Percentiles rank a stretch among this genome's conserved stretches.
These are phyloP conservation scores for Telmatochromis brichardi DNA, from an alignment of 2,113 vertebrate species.

Conservation along the genomic window DNA sequence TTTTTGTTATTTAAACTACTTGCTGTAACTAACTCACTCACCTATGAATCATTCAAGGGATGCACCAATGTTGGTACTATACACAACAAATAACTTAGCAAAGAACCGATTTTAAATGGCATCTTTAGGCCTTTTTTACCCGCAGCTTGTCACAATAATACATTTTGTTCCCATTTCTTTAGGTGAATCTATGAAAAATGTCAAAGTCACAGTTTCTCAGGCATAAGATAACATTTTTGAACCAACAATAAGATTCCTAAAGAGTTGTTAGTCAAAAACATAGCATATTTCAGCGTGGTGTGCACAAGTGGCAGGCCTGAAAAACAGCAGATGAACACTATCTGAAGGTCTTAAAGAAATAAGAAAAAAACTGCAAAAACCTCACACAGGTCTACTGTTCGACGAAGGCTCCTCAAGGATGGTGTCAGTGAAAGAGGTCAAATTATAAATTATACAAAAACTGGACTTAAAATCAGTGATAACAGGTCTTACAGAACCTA, in stretches of 20 bases:
- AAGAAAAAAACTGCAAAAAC: neutral
- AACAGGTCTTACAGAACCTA: neutral
- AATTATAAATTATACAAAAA: neutral
- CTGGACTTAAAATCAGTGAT: neutral
- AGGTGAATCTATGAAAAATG: neutral
- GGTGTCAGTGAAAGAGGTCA: neutral
- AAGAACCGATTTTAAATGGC: neutral
- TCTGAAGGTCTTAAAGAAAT: neutral
- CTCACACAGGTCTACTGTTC: neutral
- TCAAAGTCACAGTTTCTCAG: neutral
- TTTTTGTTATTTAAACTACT: neutral
- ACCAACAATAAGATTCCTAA: neutral
- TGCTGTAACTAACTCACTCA: neutral
- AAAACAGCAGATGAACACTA: neutral
- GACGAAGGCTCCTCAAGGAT: accelerated
- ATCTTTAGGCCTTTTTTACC: neutral
- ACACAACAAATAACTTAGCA: neutral
- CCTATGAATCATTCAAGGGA: neutral
- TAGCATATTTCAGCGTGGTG: neutral
- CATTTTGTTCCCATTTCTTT: accelerated
- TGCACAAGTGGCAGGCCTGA: neutral
- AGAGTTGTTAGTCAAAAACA: neutral
- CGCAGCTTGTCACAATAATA: neutral
- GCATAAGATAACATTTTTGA: neutral
- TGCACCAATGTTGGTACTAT: accelerated